Evolutionary conservation across 2,797 vertebrate genomes (phyloP), one percentile per base, ranked within the genome.

Genomic region (Danio aesculapii): DNA sequence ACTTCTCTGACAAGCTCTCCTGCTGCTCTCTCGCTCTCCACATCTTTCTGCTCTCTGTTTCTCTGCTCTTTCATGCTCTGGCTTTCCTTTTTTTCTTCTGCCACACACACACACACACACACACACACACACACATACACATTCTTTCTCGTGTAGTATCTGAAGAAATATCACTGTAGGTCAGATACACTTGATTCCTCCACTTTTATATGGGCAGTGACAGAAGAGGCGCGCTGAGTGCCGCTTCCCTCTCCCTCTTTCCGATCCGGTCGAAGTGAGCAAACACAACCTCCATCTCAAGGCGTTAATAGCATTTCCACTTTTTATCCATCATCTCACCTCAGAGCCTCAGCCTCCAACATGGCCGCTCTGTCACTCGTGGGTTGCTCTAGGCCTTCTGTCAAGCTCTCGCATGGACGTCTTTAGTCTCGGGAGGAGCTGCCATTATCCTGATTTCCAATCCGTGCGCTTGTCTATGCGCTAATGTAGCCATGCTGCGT

Each of bases 221-320:
- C 58, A 79, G 67, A 84, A 77, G 55, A 49, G 61, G 59, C 61
- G 46, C 50, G 53, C 59, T 43, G 67, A 77, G 57, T 55, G 39
- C 70, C 53, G 68, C 62, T 71, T 73, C 57, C 59, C 66, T 61
- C 50, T 61, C n/a, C 58, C 69, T 70, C 77, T 57, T 66, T 57
- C 70, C 41, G 89, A 88, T 90, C 85, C 88, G 87, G 81, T 87
- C 10, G 64, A 85, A 84, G 62, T 87, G 67, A 83, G 86, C 88
- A 91, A 92, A 93, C 91, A 92, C 90, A 91, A 88, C 84, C 88
- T 84, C 91, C 89, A 90, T 93, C 88, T 79, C 81, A 5, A 58
- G 44, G 73, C 44, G 55, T 91, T 92, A 93, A 93, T 86, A 79
- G 90, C 90, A 88, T 93, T 93, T 93, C 90, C 90, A 87, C 72